Conservation (phyloP, 2,113 vertebrate genomes). For the Albula goreensis region DNA sequence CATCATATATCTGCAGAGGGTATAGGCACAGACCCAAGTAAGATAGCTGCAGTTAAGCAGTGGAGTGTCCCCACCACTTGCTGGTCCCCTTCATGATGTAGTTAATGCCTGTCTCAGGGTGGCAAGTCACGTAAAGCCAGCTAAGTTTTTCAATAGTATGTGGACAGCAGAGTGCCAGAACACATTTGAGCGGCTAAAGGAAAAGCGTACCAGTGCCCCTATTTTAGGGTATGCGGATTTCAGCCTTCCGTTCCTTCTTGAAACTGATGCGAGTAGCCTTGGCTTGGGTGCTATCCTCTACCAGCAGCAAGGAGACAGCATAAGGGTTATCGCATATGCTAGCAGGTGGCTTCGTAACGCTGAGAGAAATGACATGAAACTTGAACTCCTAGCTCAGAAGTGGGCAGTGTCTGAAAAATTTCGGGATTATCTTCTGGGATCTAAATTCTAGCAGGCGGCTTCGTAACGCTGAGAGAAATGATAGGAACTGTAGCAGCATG, state of each 20-base stretch:
- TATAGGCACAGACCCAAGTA: conserved; percentile 19
- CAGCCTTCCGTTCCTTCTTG: conserved; percentile 4
- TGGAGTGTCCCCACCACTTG: conserved; percentile 22
- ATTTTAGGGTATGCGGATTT: conserved; percentile 15
- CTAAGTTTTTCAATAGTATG: background rate
- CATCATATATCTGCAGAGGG: conserved; percentile 20
- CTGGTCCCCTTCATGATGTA: conserved; percentile 33
- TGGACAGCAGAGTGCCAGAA: too few relatives aligned
- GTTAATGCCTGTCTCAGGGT: conserved; percentile 6
- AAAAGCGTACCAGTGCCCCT: conserved; percentile 9
- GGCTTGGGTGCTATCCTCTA: conserved; percentile 20
- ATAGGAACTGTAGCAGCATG: too few relatives aligned
- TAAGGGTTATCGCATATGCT: conserved; percentile 12
- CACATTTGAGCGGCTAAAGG: background rate
- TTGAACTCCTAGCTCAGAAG: conserved; percentile 30
- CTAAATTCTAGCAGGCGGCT: conserved; percentile 23
- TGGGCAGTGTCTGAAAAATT: conserved; percentile 15
- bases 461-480: conserved; percentile 29
- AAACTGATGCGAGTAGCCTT: conserved; percentile 24
- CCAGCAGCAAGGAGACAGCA: conserved; percentile 17
- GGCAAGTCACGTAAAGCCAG: background rate
- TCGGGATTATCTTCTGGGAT: conserved; percentile 16
- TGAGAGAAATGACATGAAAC: conserved; percentile 39
- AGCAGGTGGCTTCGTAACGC: conserved; percentile 18
- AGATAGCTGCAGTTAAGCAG: conserved; percentile 9